Percentiles rank a stretch among this genome's conserved stretches.
phyloP scores from a whole-genome alignment of 2,888 invertebrate species.

The Sinhomidia bicolor region DNA sequence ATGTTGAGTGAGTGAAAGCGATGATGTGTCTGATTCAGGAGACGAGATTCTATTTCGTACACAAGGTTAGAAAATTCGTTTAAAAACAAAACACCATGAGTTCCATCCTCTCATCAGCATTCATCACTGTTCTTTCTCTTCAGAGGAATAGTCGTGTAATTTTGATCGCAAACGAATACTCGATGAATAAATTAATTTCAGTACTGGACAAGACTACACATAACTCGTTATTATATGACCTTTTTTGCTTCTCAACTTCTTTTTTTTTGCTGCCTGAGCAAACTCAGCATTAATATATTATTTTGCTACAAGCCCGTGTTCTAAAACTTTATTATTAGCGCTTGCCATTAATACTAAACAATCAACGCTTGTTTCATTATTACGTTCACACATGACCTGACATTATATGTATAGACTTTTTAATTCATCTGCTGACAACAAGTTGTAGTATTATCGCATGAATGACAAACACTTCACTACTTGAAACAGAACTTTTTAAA shows the following conservation, averaged over 20 bases:
- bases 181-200: neutral
- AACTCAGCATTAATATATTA: too few species aligned
- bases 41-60: conserved; percentile 59
- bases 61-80: conserved; percentile 65
- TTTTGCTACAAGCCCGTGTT: too few species aligned
- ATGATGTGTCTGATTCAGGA: conserved; percentile 30
- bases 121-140: neutral
- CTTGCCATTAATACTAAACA: neutral
- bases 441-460: neutral
- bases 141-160: neutral
- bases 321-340: too few species aligned
- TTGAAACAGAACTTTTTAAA: neutral
- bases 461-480: conserved; percentile 9
- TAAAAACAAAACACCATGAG: conserved; percentile 11
- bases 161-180: neutral
- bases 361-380: neutral
- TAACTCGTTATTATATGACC: neutral
- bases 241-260: neutral
- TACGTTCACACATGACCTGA: neutral
- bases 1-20: conserved; percentile 47
- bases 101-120: conserved; percentile 49
- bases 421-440: neutral
- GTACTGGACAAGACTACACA: neutral
- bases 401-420: too few species aligned
- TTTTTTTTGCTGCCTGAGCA: neutral